phyloP scores from a whole-genome alignment of 1,140 invertebrate species.

The Microplitis mediator region DNA sequence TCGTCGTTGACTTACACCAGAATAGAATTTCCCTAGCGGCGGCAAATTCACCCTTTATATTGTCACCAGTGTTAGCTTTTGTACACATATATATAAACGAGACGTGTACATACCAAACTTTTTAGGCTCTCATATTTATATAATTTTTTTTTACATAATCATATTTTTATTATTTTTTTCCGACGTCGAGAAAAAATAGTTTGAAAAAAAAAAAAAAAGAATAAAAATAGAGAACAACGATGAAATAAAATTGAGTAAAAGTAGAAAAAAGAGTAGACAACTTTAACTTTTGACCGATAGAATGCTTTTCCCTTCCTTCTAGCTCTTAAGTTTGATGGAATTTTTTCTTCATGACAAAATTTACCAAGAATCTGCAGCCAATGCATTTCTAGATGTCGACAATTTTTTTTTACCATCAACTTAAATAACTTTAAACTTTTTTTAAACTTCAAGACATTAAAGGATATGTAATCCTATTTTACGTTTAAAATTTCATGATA shows the following conservation, averaged over 20 bases:
- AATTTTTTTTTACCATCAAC: constrained; percentile 5
- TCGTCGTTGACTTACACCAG: not conserved
- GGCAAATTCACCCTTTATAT: constrained; percentile 26
- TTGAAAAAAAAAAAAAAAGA: constrained; percentile 4
- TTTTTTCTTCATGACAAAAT: constrained; percentile 26
- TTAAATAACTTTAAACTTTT: not conserved
- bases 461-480: not conserved
- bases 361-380: not conserved
- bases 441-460: not conserved
- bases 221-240: not conserved
- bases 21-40: constrained; percentile 48
- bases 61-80: not conserved
- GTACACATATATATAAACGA: not conserved
- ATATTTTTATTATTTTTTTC: constrained; percentile 38
- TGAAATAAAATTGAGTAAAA: constrained; percentile 10
- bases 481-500: not conserved
- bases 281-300: constrained; percentile 42
- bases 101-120: not conserved
- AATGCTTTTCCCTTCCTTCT: not conserved
- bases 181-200: constrained; percentile 18
- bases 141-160: constrained; percentile 4
- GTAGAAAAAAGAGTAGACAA: constrained; percentile 30
- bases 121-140: too few species aligned
- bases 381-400: not conserved
- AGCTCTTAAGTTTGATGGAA: constrained; percentile 47